These are phyloP conservation scores for Agrochola macilenta DNA, from an alignment of 2,888 invertebrate genomes.

Conservation along the genomic window DNA sequence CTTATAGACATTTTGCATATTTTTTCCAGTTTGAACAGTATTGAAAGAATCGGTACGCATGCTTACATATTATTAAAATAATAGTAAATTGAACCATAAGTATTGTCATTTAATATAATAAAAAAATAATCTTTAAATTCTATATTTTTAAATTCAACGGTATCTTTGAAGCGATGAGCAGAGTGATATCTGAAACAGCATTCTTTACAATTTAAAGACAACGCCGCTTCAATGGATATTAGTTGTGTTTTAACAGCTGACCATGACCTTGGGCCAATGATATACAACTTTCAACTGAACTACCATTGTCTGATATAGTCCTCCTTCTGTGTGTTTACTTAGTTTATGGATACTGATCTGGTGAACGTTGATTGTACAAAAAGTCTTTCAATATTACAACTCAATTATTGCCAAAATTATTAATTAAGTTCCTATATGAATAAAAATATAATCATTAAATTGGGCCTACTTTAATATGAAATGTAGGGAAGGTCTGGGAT, in stretches of 20 bases:
- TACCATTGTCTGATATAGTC: background rate
- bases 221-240: conserved; percentile 44
- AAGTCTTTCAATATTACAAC: conserved; percentile 64
- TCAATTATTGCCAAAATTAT: conserved; percentile 31
- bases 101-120: conserved; percentile 16
- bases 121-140: conserved; percentile 26
- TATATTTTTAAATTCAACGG: conserved; percentile 41
- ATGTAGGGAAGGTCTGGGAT: conserved; percentile 43
- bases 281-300: conserved; percentile 56
- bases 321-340: conserved; percentile 10
- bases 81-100: conserved; percentile 46
- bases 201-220: background rate
- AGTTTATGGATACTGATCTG: conserved; percentile 13
- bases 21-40: conserved; percentile 84
- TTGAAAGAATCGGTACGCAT: conserved; percentile 87
- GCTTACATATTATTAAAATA: conserved; percentile 72
- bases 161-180: conserved; percentile 55
- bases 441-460: conserved; percentile 41
- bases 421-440: background rate
- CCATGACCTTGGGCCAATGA: conserved; percentile 33
- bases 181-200: background rate
- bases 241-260: conserved; percentile 41
- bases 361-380: conserved; percentile 59
- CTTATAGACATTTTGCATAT: conserved; percentile 76
- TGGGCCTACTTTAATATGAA: conserved; percentile 57